These are phyloP conservation scores for Forbesichthys papilliferus DNA, from an alignment of 2,113 vertebrate species.

Conservation along the genomic window DNA sequence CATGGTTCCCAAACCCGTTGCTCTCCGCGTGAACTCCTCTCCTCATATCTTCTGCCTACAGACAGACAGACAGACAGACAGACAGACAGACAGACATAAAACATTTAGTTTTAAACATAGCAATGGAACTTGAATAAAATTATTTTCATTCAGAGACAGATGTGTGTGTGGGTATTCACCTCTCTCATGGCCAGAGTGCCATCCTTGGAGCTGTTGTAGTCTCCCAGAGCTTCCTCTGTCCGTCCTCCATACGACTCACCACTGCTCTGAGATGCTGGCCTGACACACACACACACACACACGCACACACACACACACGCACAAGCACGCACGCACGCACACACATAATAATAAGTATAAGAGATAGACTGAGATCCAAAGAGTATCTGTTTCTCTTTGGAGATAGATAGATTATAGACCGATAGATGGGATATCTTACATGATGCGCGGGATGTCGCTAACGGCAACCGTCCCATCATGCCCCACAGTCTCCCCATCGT, in stretches of 20 bases:
- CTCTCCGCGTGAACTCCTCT: conserved; percentile 87
- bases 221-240: conserved; percentile 82
- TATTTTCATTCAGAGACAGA: background rate
- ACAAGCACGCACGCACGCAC: conserved; percentile 26
- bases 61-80: background rate
- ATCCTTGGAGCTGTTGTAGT: conserved; percentile 91
- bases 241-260: conserved; percentile 84
- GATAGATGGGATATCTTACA: conserved; percentile 77
- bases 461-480: conserved; percentile 94
- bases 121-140: background rate
- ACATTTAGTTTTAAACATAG: background rate
- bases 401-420: conserved; percentile 1
- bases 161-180: conserved; percentile 70
- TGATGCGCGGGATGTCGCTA: conserved; percentile 94
- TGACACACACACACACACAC: conserved; percentile 59
- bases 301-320: background rate
- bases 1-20: conserved; percentile 93
- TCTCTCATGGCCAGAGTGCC: conserved; percentile 91
- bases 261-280: conserved; percentile 84
- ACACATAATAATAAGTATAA: background rate
- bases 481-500: conserved; percentile 87
- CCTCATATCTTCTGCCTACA: conserved; percentile 86
- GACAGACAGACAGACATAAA: conserved; percentile 34
- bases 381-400: background rate
- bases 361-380: background rate